Conservation (phyloP, 2,797 vertebrate genomes). For the Sylvilagus floridanus region DNA sequence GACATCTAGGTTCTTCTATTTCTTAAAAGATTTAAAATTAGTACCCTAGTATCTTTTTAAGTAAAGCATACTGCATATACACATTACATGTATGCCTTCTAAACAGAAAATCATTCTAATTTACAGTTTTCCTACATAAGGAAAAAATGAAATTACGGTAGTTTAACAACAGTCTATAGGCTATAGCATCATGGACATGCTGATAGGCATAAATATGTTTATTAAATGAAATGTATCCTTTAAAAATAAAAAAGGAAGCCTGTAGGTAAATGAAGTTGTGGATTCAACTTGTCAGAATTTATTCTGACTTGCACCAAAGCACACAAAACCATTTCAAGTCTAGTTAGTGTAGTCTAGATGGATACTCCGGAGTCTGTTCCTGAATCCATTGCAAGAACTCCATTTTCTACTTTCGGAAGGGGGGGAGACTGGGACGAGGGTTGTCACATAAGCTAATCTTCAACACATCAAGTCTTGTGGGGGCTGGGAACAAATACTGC, state of each 20-base stretch:
- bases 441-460: conserved; percentile 61
- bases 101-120: conserved; percentile 85
- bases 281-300: conserved; percentile 85
- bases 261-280: conserved; percentile 88
- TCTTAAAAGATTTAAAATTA: conserved; percentile 85
- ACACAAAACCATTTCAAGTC: conserved; percentile 78
- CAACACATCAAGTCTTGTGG: background rate
- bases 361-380: conserved; percentile 64
- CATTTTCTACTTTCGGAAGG: conserved; percentile 74
- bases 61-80: conserved; percentile 85
- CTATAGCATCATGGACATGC: conserved; percentile 89
- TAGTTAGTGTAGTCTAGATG: conserved; percentile 77
- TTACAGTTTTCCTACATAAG: conserved; percentile 85
- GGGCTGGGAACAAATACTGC: conserved; percentile 80
- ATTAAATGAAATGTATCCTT: conserved; percentile 88
- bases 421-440: conserved; percentile 63
- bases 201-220: conserved; percentile 87
- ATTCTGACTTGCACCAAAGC: conserved; percentile 86
- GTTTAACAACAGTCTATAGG: conserved; percentile 84
- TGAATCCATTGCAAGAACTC: conserved; percentile 58
- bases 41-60: conserved; percentile 74
- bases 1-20: conserved; percentile 85
- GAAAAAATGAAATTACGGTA: conserved; percentile 84
- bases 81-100: conserved; percentile 85
- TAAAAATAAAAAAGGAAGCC: conserved; percentile 81